Evolutionary conservation across 2,113 vertebrate species (phyloP).

Genomic region (Alces alces): DNA sequence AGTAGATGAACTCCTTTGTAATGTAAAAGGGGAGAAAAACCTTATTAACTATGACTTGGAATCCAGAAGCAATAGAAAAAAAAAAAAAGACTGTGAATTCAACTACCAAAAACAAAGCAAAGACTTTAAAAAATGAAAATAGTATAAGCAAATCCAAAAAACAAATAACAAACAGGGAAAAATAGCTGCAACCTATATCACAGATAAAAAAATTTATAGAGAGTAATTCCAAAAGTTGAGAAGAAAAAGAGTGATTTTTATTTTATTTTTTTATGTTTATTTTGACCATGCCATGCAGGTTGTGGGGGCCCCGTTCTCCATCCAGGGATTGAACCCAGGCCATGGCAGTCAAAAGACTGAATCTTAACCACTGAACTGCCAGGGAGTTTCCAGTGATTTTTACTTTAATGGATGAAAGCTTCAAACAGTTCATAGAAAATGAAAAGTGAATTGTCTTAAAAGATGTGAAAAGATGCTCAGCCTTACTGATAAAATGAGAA

Average conservation of each 20-base stretch:
- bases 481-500: background rate
- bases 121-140: background rate
- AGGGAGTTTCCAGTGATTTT: background rate
- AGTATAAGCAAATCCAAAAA: background rate
- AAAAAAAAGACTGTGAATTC: background rate
- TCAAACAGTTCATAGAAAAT: background rate
- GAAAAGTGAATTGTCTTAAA: background rate
- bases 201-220: background rate
- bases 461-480: background rate
- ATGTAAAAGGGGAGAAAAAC: background rate
- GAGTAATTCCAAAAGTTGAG: background rate
- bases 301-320: accelerated
- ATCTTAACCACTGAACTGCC: background rate
- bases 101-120: background rate
- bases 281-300: background rate
- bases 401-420: background rate
- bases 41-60: background rate
- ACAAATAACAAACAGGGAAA: background rate
- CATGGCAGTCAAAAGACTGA: background rate
- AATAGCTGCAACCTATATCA: background rate
- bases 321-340: background rate
- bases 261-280: background rate
- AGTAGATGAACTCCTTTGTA: background rate
- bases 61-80: background rate
- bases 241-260: background rate